Evolutionary conservation across 2,888 invertebrate genomes (phyloP), one percentile per base, ranked within the genome.

Genomic region (Perizoma flavofasciatum): DNA sequence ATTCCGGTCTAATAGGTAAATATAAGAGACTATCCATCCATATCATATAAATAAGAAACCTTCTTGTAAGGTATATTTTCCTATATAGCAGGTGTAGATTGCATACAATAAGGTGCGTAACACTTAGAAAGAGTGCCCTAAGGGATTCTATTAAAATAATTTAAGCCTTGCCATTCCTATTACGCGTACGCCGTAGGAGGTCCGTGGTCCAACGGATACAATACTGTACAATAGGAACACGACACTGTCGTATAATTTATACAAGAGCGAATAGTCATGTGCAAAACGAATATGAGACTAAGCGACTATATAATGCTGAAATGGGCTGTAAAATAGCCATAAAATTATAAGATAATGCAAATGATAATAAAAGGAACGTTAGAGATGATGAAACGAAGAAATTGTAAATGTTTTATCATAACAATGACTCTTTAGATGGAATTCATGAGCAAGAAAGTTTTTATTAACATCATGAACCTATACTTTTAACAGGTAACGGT

Each of bases 101-200:
- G 44, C 8, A 49, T 22, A 56, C 45, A 57, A 52, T 57, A 59
- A 41, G 58, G 11, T 48, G 52, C 34, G 6, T 40, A 59, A 32
- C 59, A 49, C 49, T 49, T 56, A 7, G 43, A 44, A 55, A 51
- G 43, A 48, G 32, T 41, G 53, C 55, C 62, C 56, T 68, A 67
- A 67, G 68, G 63, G 64, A 69, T 67, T 53, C 66, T 57, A 71
- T 67, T 70, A 67, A 67, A 70, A 68, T 62, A 53, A 67, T 71
- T 68, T 67, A 68, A 67, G 51, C 67, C 68, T 69, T 53, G 49
- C 63, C 62, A 63, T 66, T 68, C 52, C 65, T 62, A 67, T 65
- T 67, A 69, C 60, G 22, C 54, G 52, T 41, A 37, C 68, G n/a
- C 65, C 44, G 56, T 65, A 57, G 69, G 69, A 67, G 69, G 69